Evolutionary conservation across 2,113 vertebrate species (phyloP).

Genomic region (Lophochroa leadbeateri): DNA sequence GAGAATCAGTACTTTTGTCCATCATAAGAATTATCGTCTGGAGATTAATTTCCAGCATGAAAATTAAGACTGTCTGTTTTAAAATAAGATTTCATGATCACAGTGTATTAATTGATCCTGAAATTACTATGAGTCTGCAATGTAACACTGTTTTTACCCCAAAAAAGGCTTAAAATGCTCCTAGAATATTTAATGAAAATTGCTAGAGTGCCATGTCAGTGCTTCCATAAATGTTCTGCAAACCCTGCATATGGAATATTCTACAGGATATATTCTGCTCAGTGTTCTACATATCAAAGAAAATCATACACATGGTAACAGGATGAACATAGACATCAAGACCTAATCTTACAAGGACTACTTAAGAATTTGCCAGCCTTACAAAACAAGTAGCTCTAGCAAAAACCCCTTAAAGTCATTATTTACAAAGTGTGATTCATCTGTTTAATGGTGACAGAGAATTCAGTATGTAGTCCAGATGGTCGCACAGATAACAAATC

Average conservation of each 20-base stretch:
- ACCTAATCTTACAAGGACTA: not conserved
- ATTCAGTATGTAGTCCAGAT: constrained; percentile 43
- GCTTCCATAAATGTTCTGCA: not conserved
- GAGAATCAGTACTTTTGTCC: not conserved
- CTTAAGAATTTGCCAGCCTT: not conserved
- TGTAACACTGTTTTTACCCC: not conserved
- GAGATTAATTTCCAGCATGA: not conserved
- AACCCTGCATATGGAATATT: not conserved
- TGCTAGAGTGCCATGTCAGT: not conserved
- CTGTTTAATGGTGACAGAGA: constrained; percentile 45
- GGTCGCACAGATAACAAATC: not conserved
- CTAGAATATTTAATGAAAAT: not conserved
- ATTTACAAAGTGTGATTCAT: constrained; percentile 47
- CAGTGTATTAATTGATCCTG: not conserved
- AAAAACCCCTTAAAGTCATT: not conserved
- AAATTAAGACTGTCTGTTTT: not conserved
- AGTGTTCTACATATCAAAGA: not conserved
- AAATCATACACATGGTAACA: not conserved
- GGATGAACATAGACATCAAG: not conserved
- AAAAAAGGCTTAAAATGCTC: not conserved
- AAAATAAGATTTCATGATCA: not conserved
- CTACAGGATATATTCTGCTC: not conserved
- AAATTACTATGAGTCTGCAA: not conserved
- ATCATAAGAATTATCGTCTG: not conserved
- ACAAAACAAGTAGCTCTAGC: not conserved